These are phyloP conservation scores for Microcebus jonahi DNA, from an alignment of 2,113 vertebrate genomes.

Conservation along the genomic window DNA sequence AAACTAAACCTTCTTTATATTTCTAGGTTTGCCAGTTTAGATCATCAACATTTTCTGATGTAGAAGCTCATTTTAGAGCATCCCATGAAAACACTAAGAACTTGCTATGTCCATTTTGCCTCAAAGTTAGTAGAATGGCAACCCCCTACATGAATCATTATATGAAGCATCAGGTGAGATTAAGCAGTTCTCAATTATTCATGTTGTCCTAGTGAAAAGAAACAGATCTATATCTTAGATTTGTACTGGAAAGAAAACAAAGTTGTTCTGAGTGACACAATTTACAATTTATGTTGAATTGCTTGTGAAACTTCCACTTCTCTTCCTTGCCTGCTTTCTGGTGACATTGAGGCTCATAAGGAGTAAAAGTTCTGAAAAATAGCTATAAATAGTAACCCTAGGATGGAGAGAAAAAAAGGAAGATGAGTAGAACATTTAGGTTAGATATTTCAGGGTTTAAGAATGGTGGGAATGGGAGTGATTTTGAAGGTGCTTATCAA, in stretches of 20 bases:
- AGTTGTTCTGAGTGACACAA: constrained; percentile 29
- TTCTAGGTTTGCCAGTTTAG: constrained; percentile 96
- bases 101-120: constrained; percentile 97
- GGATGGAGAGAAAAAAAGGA: background rate
- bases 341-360: constrained; percentile 16
- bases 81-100: constrained; percentile 97
- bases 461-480: background rate
- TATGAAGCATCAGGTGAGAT: constrained; percentile 96
- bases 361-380: constrained; percentile 26
- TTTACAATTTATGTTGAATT: constrained; percentile 23
- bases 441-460: constrained; percentile 28
- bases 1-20: constrained; percentile 59
- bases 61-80: constrained; percentile 95
- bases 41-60: constrained; percentile 95
- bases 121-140: constrained; percentile 95
- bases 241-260: constrained; percentile 12
- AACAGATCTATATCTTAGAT: background rate
- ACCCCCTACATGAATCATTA: constrained; percentile 98
- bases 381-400: background rate
- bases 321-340: constrained; percentile 25
- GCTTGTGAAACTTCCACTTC: constrained; percentile 28
- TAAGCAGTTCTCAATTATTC: constrained; percentile 51
- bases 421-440: background rate
- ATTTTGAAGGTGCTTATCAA: constrained; percentile 38
- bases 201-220: constrained; percentile 42